These are phyloP conservation scores for Galerucella nymphaeae DNA, from an alignment of 2,888 invertebrate genomes.

Conservation along the genomic window DNA sequence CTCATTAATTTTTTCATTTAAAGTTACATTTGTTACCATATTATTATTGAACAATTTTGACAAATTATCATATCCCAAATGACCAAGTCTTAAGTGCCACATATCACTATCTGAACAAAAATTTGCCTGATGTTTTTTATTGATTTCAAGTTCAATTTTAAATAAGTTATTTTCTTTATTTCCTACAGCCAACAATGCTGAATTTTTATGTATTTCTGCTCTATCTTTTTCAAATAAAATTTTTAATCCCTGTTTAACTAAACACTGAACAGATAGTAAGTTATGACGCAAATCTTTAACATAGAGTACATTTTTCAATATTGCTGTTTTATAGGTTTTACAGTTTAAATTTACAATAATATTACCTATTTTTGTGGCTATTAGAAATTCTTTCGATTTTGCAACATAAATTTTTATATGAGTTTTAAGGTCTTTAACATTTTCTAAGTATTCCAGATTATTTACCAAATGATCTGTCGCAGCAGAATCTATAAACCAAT, in stretches of 20 bases:
- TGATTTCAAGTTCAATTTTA: not conserved
- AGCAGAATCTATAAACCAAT: conserved; percentile 12
- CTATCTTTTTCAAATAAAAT: not conserved
- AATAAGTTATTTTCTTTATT: not conserved
- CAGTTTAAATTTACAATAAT: conserved; percentile 1
- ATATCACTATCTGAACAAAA: not conserved
- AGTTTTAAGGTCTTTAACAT: conserved; percentile 4
- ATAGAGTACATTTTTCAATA: conserved; percentile 2
- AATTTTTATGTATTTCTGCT: not conserved
- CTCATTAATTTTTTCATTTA: not conserved
- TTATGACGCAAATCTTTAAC: conserved; percentile 12
- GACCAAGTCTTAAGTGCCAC: conserved; percentile 2
- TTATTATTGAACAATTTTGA: not conserved
- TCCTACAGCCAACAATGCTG: not conserved
- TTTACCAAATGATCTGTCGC: conserved; percentile 15
- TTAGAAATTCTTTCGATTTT: conserved; percentile 9
- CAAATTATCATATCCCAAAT: not conserved
- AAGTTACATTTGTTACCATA: not conserved
- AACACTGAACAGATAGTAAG: conserved; percentile 1
- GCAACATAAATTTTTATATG: conserved; percentile 12
- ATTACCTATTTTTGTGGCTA: conserved; percentile 8
- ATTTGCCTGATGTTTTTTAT: no score
- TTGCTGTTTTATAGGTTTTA: conserved; percentile 9
- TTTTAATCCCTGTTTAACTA: conserved; percentile 3
- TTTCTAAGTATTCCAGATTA: conserved; percentile 6